These are phyloP conservation scores for Drosophila suzukii DNA, from an alignment of 1,140 invertebrate species.

Conservation along the genomic window DNA sequence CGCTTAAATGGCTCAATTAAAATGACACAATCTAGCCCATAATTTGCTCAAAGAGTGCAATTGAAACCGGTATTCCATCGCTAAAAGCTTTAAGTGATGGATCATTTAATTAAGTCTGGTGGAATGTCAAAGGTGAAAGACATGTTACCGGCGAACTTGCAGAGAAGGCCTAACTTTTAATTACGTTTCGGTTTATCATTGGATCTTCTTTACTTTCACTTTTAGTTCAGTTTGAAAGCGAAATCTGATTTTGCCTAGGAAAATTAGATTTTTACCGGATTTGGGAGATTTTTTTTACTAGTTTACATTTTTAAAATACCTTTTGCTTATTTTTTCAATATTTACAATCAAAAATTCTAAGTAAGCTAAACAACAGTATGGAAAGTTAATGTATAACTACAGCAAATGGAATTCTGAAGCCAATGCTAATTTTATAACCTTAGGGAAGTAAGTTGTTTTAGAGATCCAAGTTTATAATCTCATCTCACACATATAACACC, in stretches of 20 bases:
- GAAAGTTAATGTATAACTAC: too few relatives aligned
- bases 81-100: constrained; percentile 14
- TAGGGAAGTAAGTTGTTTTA: too few relatives aligned
- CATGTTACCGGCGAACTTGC: background rate
- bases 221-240: background rate
- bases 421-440: too few relatives aligned
- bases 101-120: constrained; percentile 37
- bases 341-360: too few relatives aligned
- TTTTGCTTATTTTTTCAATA: too few relatives aligned
- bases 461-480: too few relatives aligned
- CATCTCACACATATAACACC: background rate
- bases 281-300: too few relatives aligned
- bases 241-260: background rate
- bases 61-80: constrained; percentile 25
- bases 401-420: too few relatives aligned
- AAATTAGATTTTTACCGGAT: background rate
- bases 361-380: too few relatives aligned
- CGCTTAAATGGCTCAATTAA: constrained; percentile 70
- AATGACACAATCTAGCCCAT: constrained; percentile 51
- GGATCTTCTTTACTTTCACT: constrained; percentile 31
- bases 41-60: constrained; percentile 20
- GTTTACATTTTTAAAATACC: too few relatives aligned
- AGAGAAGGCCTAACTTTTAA: constrained; percentile 8
- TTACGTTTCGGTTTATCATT: constrained; percentile 11
- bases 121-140: constrained; percentile 42